phyloP scores from a whole-genome alignment of 2,113 vertebrate genomes.

The Petroica traversi region DNA sequence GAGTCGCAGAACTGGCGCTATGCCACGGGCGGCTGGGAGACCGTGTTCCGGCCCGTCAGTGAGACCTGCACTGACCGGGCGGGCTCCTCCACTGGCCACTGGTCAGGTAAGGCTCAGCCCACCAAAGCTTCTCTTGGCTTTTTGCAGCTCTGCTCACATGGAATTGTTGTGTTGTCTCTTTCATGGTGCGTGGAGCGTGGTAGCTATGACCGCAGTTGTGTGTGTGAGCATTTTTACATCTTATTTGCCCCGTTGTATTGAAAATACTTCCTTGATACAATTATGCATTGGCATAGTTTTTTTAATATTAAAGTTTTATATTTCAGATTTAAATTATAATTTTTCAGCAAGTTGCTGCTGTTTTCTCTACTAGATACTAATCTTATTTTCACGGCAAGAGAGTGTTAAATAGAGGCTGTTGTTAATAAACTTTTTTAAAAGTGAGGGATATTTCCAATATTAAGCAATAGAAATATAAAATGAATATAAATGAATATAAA shows the following conservation, averaged over 20 bases:
- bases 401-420: background rate
- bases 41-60: conserved; percentile 94
- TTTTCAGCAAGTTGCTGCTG: background rate
- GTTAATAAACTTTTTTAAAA: background rate
- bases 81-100: conserved; percentile 89
- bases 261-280: background rate
- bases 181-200: accelerated
- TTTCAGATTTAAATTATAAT: background rate
- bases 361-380: background rate
- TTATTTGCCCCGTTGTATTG: background rate
- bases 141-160: accelerated
- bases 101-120: conserved; percentile 84
- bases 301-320: background rate
- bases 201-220: background rate
- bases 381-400: background rate
- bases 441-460: background rate
- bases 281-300: background rate
- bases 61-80: conserved; percentile 92
- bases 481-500: too few species aligned
- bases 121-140: background rate
- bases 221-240: background rate
- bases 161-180: background rate
- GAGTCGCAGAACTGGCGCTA: conserved; percentile 99
- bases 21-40: conserved; percentile 94
- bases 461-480: background rate